These are phyloP conservation scores for Melanotus villosus DNA, from an alignment of 2,888 invertebrate genomes.

Conservation along the genomic window DNA sequence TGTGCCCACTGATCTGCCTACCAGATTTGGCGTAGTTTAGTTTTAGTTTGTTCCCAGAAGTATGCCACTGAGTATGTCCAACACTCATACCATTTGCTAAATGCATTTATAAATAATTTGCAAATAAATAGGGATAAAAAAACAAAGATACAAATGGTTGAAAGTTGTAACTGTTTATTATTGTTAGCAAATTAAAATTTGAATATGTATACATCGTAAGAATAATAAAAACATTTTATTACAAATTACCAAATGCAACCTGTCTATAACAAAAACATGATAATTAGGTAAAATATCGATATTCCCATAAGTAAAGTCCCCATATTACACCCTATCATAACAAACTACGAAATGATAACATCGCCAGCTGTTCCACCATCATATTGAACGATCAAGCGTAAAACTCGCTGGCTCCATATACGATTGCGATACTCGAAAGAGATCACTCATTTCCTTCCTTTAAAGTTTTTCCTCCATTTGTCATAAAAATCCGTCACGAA, in stretches of 20 bases:
- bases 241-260: neutral
- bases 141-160: too few relatives aligned
- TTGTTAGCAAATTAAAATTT: slow-evolving; percentile 2
- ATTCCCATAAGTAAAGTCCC: neutral
- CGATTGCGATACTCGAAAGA: too few relatives aligned
- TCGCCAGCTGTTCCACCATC: too few relatives aligned
- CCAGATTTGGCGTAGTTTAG: too few relatives aligned
- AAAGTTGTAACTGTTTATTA: slow-evolving; percentile 6
- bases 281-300: neutral
- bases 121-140: too few relatives aligned
- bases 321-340: neutral
- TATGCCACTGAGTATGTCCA: too few relatives aligned
- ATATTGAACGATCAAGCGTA: too few relatives aligned
- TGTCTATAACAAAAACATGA: neutral
- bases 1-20: too few relatives aligned
- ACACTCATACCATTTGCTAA: too few relatives aligned
- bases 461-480: slow-evolving; percentile 85
- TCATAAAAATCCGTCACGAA: slow-evolving; percentile 86
- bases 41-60: too few relatives aligned
- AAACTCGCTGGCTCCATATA: too few relatives aligned
- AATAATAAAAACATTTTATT: neutral
- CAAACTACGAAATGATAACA: neutral
- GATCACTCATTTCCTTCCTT: slow-evolving; percentile 72
- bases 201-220: neutral
- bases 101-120: too few relatives aligned